phyloP scores from a whole-genome alignment of 2,888 invertebrate species.

The Stictocephala bisonia region DNA sequence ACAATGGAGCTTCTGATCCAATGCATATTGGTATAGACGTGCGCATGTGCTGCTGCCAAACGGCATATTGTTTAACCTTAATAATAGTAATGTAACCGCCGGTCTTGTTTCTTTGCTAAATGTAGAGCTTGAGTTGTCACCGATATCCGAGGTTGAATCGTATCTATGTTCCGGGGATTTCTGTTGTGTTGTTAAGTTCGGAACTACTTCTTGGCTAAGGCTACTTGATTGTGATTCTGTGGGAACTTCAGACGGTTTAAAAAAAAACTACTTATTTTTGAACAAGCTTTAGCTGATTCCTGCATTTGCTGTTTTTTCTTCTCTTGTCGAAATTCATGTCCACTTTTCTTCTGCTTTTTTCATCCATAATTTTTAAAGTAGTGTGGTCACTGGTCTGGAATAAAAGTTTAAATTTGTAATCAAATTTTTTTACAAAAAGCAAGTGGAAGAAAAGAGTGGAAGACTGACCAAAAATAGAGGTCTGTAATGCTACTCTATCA shows the following conservation, averaged over 20 bases:
- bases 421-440: too few relatives aligned
- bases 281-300: not conserved
- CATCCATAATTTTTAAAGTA: not conserved
- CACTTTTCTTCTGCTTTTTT: constrained; percentile 11
- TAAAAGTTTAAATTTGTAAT: too few relatives aligned
- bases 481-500: too few relatives aligned
- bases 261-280: constrained; percentile 8
- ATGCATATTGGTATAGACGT: too few relatives aligned
- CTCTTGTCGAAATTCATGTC: constrained; percentile 8
- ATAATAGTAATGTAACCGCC: not conserved
- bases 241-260: constrained; percentile 5
- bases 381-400: too few relatives aligned
- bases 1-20: too few relatives aligned
- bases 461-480: too few relatives aligned
- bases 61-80: too few relatives aligned
- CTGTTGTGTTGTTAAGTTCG: not conserved
- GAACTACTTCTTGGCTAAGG: not conserved
- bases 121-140: not conserved
- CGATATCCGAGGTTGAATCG: not conserved
- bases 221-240: not conserved
- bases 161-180: not conserved
- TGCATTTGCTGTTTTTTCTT: not conserved
- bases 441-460: too few relatives aligned
- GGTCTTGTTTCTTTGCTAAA: not conserved
- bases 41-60: too few relatives aligned